Evolutionary conservation across 2,113 vertebrate genomes (phyloP).

Genomic region (Typhlomys cinereus): DNA sequence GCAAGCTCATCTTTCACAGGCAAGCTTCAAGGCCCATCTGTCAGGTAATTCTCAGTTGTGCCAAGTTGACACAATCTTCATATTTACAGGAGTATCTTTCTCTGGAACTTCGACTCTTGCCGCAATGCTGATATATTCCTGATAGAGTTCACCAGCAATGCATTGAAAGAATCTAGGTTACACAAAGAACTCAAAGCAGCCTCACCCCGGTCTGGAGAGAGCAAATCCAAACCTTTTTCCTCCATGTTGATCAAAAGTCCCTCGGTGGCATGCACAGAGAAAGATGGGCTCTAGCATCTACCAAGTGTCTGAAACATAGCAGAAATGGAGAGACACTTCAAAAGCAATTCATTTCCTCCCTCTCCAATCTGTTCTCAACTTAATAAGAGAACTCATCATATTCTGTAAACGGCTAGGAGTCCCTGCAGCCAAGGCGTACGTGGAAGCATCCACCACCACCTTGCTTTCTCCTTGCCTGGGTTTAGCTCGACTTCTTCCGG

Average conservation of each 20-base stretch:
- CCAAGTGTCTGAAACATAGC: too few species aligned
- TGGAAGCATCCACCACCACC: fast-evolving
- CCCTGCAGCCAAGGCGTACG: too few species aligned
- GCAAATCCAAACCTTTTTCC: background rate
- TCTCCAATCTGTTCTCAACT: background rate
- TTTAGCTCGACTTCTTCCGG: background rate
- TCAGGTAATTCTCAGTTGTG: too few species aligned
- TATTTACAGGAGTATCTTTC: background rate
- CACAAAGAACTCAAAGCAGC: fast-evolving
- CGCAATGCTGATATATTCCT: background rate
- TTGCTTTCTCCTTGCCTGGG: background rate
- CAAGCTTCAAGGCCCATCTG: too few species aligned
- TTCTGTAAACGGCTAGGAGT: background rate
- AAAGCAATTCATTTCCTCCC: background rate
- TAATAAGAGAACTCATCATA: background rate
- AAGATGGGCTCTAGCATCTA: background rate
- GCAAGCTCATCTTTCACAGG: too few species aligned
- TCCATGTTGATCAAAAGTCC: fast-evolving
- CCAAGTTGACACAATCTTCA: background rate
- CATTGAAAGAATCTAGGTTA: background rate
- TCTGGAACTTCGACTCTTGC: background rate
- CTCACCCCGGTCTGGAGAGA: background rate
- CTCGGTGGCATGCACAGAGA: background rate
- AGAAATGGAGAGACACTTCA: background rate
- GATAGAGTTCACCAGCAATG: background rate